Evolutionary conservation across 2,888 invertebrate species (phyloP), one percentile per base, ranked within the genome.

Genomic region (Seira ritae): DNA sequence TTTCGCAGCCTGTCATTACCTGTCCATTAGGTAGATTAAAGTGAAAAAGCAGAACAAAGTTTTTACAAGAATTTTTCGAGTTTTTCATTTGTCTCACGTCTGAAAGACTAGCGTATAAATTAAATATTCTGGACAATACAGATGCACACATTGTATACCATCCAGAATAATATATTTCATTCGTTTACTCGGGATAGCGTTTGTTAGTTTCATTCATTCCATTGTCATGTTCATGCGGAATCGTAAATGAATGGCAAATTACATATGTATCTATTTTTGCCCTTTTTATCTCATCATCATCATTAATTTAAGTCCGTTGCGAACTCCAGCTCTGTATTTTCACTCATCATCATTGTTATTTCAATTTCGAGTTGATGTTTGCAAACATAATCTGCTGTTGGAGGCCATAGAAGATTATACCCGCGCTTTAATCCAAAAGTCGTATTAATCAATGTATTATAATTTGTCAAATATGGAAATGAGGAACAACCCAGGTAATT

Each of bases 1-100:
- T 50, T 50, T 50, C 50, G 50, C 50, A 50, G 22, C 24, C 55
- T 79, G 72, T 72, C 79, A 79, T 79, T 79, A 79, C 79, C 68
- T 79, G 79, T 79, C 79, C 79, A 79, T 79, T 79, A 79, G 79
- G 72, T 71, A 72, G 79, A 79, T 79, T 79, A 73, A 50, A 50
- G 50, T 50, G 50, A 50, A 50, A 42, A 50, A 50, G 50, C 50
- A 50, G 50, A 50, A 50, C 50, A 50, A 50, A 50, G 17, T 50
- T 50, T 50, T 50, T 50, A 50, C 50, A 50, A 12, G 15, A 50
- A 50, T n/a, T 50, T 50, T 50, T 8, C 50, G 1, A 50, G 50
- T 50, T 50, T 31, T 50, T 50, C 50, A 50, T 31, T 31, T 31
- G 31, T 31, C 31, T 31, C 31, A 31, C 31, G 31, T 31, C 31